Evolutionary conservation across 30 jellyfish, hydroid and myxozoan species (phyloP), one percentile per base, ranked within the genome.

Genomic region (Euphysa ruthae): DNA sequence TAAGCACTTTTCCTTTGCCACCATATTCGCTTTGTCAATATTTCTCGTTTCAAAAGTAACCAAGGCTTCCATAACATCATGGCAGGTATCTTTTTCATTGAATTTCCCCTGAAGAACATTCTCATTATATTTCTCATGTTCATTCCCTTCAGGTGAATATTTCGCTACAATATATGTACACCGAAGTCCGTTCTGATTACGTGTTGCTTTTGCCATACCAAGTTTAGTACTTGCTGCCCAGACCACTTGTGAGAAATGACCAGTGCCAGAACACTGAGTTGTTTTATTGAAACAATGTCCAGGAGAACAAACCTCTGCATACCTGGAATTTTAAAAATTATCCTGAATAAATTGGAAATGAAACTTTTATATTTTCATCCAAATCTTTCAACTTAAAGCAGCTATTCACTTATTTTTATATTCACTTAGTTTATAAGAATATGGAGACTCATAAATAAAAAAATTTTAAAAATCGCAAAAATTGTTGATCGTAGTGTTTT

Each of bases 101-200:
- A 90, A 90, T 0, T 57, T 68, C 43, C 95, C 98, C 46, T 75
- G 62, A n/a, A 3, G 54, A 16, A 90, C 95, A 52, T 90, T 90
- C 49, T 69, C 78, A 28, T 62, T 72, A 60, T 61, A 90, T 1
- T 43, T 80, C 14, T 57, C 83, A 55, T 82, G 81, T 13, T 46
- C 74, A 51, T 90, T 90, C 26, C 98, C 98, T 18, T 83, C 92
- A 0, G 98, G 98, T 16, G 76, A 75, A 55, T 90, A 90, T 32
- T 94, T 69, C 22, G 98, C 98, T 1, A 90, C 98, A 12, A 90
- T 72, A 62, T 90, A 90, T 1, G 98, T 90, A 75, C 98, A 90
- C 30, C 83, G 75, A 30, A 90, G 74, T 7, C 84, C 85, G 7
- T 90, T 90, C 23, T 90, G 98, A 91, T 80, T 82, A 25, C 98